These are phyloP conservation scores for Argopecten irradians DNA, from an alignment of 1,140 invertebrate species.

Conservation along the genomic window DNA sequence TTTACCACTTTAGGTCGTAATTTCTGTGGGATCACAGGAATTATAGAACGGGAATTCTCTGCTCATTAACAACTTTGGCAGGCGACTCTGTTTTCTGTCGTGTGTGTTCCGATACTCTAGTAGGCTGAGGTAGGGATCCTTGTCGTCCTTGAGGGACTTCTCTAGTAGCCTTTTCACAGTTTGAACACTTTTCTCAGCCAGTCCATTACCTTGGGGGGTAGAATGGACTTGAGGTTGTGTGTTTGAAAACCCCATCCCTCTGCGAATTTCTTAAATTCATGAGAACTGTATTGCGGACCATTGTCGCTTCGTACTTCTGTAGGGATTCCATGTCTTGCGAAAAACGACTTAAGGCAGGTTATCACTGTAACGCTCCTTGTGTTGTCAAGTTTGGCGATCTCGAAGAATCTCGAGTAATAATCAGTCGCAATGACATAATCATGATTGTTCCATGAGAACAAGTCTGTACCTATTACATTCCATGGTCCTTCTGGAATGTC, in stretches of 20 bases:
- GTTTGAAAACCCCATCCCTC: conserved; percentile 37
- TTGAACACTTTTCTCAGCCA: conserved; percentile 37
- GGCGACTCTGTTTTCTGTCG: neutral
- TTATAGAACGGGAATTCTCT: neutral
- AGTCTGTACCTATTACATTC: conserved; percentile 48
- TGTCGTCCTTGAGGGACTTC: neutral
- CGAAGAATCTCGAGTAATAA: conserved; percentile 46
- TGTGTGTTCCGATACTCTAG: conserved; percentile 31
- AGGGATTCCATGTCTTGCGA: conserved; percentile 47
- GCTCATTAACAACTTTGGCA: too few species aligned
- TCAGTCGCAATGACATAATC: conserved; percentile 56
- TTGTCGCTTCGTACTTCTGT: conserved; percentile 34
- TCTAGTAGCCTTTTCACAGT: conserved; percentile 30
- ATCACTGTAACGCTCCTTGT: conserved; percentile 32
- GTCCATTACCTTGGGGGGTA: conserved; percentile 38
- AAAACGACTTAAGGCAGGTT: conserved; percentile 36
- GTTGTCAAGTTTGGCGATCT: conserved; percentile 30
- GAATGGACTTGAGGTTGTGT: conserved; percentile 36
- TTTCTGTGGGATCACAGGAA: too few species aligned
- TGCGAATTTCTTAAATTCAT: conserved; percentile 44
- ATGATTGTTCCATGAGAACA: conserved; percentile 48
- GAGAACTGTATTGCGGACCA: conserved; percentile 45
- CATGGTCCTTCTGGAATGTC: conserved; percentile 56
- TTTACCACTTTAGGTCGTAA: too few species aligned
- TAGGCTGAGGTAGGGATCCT: conserved; percentile 31